Evolutionary conservation across 1,140 invertebrate species (phyloP).

Genomic region (Manduca sexta): DNA sequence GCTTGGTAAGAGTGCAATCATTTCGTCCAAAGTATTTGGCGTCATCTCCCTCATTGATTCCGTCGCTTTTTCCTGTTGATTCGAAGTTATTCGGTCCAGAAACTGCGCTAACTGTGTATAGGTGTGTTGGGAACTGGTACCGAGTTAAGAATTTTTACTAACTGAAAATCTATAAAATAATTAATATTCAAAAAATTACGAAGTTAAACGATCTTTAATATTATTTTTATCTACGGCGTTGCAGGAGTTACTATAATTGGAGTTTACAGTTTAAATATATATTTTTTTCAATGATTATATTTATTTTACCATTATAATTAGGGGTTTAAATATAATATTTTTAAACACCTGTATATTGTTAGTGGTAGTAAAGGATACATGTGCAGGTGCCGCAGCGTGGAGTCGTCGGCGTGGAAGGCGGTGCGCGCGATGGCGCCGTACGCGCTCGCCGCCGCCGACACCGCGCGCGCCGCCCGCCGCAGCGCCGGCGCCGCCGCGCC

Average conservation of each 20-base stretch:
- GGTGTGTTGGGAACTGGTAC: slow-evolving; percentile 82
- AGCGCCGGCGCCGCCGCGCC: slow-evolving; percentile 90
- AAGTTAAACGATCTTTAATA: too few species aligned
- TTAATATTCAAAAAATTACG: too few species aligned
- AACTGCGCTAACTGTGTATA: slow-evolving; percentile 84
- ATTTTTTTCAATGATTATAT: too few species aligned
- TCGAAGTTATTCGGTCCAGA: slow-evolving; percentile 78
- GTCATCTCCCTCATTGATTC: slow-evolving; percentile 58
- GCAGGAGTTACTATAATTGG: too few species aligned
- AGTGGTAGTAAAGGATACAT: slow-evolving; percentile 64
- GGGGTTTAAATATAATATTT: neutral
- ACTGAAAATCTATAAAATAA: too few species aligned
- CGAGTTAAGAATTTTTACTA: too few species aligned
- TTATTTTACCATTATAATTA: too few species aligned
- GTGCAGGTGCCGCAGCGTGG: slow-evolving; percentile 86
- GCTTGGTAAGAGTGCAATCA: slow-evolving; percentile 62
- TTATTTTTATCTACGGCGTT: too few species aligned
- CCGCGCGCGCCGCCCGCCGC: slow-evolving; percentile 83
- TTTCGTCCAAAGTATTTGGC: slow-evolving; percentile 70
- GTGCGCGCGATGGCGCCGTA: slow-evolving; percentile 91
- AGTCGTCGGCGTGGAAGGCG: slow-evolving; percentile 93
- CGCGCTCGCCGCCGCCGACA: slow-evolving; percentile 82
- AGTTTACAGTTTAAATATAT: too few species aligned
- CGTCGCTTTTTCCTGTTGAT: slow-evolving; percentile 36
- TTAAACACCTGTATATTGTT: too few species aligned